phyloP scores from a whole-genome alignment of 2,113 vertebrate genomes.

The Phasianus colchicus region DNA sequence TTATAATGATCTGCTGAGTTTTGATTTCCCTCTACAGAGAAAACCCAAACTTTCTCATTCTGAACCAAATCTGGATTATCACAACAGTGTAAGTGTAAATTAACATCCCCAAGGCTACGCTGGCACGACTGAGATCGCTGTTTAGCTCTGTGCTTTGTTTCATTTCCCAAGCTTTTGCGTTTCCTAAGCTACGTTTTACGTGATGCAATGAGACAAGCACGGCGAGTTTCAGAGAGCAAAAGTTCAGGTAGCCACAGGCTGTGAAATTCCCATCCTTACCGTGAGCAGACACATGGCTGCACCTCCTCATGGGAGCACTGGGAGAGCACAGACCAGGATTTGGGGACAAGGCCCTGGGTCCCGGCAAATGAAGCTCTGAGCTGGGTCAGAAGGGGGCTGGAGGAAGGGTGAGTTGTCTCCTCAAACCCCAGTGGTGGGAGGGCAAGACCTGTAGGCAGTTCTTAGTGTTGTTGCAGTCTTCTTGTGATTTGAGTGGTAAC shows the following conservation, averaged over 20 bases:
- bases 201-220: background rate
- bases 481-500: background rate
- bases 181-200: background rate
- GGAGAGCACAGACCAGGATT: background rate
- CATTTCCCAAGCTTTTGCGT: background rate
- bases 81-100: background rate
- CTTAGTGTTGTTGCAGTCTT: background rate
- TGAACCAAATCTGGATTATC: background rate
- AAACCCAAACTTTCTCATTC: background rate
- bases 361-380: background rate
- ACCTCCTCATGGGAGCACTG: background rate
- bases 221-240: background rate
- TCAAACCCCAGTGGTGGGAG: fast-evolving
- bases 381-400: fast-evolving
- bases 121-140: background rate
- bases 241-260: background rate
- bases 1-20: background rate
- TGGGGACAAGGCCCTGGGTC: background rate
- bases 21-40: background rate
- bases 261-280: background rate
- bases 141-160: background rate
- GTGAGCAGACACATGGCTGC: fast-evolving
- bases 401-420: background rate
- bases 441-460: background rate
- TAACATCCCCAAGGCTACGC: background rate